Base-by-base conservation (phyloP, 2,888 invertebrate species). In the Euplagia quadripunctaria region DNA sequence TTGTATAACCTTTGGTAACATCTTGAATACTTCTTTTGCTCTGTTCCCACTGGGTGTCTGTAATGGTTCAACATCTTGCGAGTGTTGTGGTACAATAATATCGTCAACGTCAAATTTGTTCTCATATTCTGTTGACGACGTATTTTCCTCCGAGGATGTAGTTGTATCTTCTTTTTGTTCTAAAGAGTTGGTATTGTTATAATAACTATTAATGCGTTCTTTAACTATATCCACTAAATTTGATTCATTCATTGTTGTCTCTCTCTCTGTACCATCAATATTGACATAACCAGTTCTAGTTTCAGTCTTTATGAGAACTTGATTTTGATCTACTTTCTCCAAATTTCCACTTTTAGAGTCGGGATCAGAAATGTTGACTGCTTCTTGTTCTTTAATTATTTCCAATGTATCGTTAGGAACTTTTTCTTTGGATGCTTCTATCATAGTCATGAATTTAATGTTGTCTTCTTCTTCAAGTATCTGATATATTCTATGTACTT, bases 1-100 rank as follows among this genome's bases (percentile, higher is more conserved):
- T 86, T 97, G 96, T 49, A 97, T 93, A 9, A 96, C 96, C 79
- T 96, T 96, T 0, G 96, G 96, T 77, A 97, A 92, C 58, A 97
- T 90, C 84, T 92, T 94, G 64, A 93, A 90, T 0, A 89, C 88
- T 72, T 93, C 91, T 74, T 93, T 96, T 0, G 94, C 89, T 81
- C 89, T 93, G 1, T 90, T 89, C 52, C 86, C 89, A 81, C 93
- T 92, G n/a, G 94, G 93, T 42, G 92, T 86, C 74, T 91, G 89
- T 43, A 93, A 70, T 49, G 81, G 83, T 68, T 91, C 90, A 3
- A 79, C 43, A 52, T 89, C 88, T 43, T 88, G 86, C 0, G 86
- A 78, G 65, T 79, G 86, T 58, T 90, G 85, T 0, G 92, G 86
- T 7, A 93, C 86, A 70, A 95, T 93, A 76, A 96, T 95, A 83